These are phyloP conservation scores for Dicranocentrus wangi DNA, from an alignment of 2,888 invertebrate species.

Conservation along the genomic window DNA sequence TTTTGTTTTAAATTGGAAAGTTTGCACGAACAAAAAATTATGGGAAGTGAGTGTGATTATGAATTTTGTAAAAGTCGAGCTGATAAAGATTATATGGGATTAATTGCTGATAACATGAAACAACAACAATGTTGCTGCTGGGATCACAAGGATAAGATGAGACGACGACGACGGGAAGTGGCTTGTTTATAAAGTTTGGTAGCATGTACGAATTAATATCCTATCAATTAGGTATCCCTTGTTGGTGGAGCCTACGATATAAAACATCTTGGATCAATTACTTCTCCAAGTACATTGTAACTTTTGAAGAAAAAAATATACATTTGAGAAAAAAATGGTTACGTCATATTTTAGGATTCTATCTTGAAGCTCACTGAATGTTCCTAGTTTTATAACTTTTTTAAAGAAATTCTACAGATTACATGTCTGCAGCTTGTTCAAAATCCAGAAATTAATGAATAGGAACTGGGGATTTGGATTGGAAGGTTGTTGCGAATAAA, in stretches of 20 bases:
- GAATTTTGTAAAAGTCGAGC: slow-evolving; percentile 20
- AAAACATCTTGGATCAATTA: slow-evolving; percentile 41
- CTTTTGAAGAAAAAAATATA: too few species aligned
- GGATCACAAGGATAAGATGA: slow-evolving; percentile 49
- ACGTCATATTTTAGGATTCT: neutral
- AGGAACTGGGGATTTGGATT: too few species aligned
- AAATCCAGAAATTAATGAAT: too few species aligned
- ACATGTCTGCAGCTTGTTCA: too few species aligned
- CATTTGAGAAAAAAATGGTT: too few species aligned
- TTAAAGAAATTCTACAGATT: too few species aligned
- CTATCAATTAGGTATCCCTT: slow-evolving; percentile 49
- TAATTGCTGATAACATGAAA: slow-evolving; percentile 58
- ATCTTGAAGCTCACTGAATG: too few species aligned
- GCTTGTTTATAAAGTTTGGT: slow-evolving; percentile 62
- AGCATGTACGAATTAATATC: slow-evolving; percentile 51
- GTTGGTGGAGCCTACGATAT: neutral
- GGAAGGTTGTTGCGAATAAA: too few species aligned
- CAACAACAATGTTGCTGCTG: slow-evolving; percentile 47
- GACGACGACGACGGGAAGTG: slow-evolving; percentile 63
- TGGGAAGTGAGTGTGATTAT: slow-evolving; percentile 7
- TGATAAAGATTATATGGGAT: slow-evolving; percentile 33
- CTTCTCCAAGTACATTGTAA: neutral
- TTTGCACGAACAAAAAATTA: slow-evolving; percentile 53
- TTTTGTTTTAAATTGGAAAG: slow-evolving; percentile 40
- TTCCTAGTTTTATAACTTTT: too few species aligned